Evolutionary conservation across 1,140 invertebrate species (phyloP), one percentile per base, ranked within the genome.

Genomic region (Campoletis sonorensis): DNA sequence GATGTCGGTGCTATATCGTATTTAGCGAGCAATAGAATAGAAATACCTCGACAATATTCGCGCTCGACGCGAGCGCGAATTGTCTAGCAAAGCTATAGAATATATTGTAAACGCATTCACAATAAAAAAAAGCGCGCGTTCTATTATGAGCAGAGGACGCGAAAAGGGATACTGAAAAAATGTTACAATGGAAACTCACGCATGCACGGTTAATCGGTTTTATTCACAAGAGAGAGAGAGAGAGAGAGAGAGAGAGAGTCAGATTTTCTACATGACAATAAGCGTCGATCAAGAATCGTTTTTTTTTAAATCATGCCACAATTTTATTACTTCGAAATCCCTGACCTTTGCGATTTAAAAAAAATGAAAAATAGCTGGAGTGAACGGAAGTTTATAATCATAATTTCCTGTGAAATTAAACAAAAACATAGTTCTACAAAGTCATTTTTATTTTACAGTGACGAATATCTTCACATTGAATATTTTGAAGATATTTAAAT

Each of bases 81-180:
- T 64, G 61, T 64, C 4, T 64, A 23, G 18, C 3, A 64, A 64
- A 64, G 61, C 61, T 26, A 64, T 64, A 23, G 61, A 64, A 64
- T 64, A 64, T 64, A 64, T 64, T 64, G 61, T 64, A 0, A 64
- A 26, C 61, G 61, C 23, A 13, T 45, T 45, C 40, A 45, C 40
- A 45, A 45, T 45, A 13, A 3, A 11, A 23, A 16, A 64, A 64
- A 64, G 11, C 40, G 40, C 40, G 40, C 40, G 8, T 45, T 45
- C 11, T 45, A 13, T 45, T 45, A 45, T 0, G 8, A 45, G 40
- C 40, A 45, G n/a, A n/a, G 40, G 40, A 45, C 40, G 5, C 40
- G 40, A 1, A 5, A 8, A 33, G 30, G 30, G 30, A 33, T 33
- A 33, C 3, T 4, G 30, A 33, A 33, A 45, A 13, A 64, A 64